These are phyloP conservation scores for Coptodon bakossiorum DNA, from an alignment of 2,113 vertebrate species.

Conservation along the genomic window DNA sequence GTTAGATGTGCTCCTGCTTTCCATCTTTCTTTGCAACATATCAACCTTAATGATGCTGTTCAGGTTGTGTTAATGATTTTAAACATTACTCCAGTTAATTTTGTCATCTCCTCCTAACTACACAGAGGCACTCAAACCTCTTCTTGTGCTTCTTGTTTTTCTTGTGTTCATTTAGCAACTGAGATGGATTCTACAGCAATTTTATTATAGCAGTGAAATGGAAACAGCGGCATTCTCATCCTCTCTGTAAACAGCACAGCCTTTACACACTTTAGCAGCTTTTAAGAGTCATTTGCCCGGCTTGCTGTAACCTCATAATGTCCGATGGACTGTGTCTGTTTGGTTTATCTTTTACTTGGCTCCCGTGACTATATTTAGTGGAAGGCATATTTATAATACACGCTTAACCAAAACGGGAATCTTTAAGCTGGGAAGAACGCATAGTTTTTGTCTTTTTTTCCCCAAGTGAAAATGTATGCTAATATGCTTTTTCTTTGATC, in stretches of 20 bases:
- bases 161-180: neutral
- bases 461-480: neutral
- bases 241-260: neutral
- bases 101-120: neutral
- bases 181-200: neutral
- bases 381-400: neutral
- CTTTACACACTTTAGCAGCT: neutral
- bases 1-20: neutral
- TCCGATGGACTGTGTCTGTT: neutral
- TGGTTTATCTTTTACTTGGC: neutral
- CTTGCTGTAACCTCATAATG: neutral
- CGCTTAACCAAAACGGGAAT: neutral
- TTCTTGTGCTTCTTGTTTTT: neutral
- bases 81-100: neutral
- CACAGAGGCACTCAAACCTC: neutral
- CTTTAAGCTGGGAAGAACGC: neutral
- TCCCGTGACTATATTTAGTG: neutral
- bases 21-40: neutral
- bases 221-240: neutral
- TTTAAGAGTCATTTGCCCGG: neutral
- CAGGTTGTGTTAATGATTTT: neutral
- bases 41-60: neutral
- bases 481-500: rapidly evolving
- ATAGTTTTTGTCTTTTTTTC: neutral
- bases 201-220: neutral